Evolutionary conservation across 2,113 vertebrate species (phyloP).

Genomic region (Vireo altiloquus): DNA sequence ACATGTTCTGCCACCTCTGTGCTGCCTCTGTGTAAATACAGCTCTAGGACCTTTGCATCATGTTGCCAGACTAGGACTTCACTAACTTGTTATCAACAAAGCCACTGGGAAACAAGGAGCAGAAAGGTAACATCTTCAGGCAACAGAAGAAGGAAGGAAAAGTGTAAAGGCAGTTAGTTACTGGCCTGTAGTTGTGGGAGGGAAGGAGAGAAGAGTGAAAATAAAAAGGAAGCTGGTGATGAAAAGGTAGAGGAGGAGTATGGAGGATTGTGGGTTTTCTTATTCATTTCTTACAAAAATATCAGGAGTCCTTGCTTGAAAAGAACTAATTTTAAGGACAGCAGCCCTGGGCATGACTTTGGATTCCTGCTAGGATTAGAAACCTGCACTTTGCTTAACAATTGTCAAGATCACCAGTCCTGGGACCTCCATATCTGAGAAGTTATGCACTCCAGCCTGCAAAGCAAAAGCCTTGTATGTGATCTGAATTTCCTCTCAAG

Average conservation of each 20-base stretch:
- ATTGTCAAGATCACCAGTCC: constrained; percentile 14
- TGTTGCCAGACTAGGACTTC: background rate
- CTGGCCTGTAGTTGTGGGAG: background rate
- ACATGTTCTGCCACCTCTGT: background rate
- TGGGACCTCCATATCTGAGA: background rate
- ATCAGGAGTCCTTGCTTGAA: background rate
- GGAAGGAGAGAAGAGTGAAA: background rate
- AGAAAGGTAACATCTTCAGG: background rate
- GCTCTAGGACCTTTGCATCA: background rate
- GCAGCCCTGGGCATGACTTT: background rate
- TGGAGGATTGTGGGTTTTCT: background rate
- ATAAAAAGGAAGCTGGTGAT: background rate
- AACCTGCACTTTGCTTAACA: background rate
- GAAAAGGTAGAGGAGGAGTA: background rate
- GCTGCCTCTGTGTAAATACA: background rate
- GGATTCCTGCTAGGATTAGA: background rate
- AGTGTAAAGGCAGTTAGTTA: background rate
- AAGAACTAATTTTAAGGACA: background rate
- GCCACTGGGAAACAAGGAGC: background rate
- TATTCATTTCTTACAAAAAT: background rate
- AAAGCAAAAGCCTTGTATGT: background rate
- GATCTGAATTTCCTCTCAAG: background rate
- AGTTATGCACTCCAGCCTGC: background rate
- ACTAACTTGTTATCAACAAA: background rate
- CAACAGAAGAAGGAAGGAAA: background rate